Conservation (phyloP, 2,888 invertebrate genomes). For the Oasisia sp. region DNA sequence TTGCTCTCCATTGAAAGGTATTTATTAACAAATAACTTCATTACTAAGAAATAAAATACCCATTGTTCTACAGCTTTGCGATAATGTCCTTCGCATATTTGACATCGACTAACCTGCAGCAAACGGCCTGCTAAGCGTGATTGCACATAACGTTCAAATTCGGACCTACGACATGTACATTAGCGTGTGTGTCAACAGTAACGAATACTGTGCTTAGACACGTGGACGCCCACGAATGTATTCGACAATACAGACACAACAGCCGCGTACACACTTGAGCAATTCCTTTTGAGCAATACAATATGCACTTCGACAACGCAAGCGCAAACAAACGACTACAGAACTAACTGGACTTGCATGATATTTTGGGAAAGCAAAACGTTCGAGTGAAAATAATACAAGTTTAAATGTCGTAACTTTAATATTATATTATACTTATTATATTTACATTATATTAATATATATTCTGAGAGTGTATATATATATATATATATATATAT, state of each 20-base stretch:
- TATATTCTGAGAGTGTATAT: no score
- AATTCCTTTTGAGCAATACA: no score
- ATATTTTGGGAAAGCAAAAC: background rate
- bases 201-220: background rate
- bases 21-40: background rate
- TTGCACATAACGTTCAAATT: background rate
- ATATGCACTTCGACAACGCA: no score
- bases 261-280: background rate
- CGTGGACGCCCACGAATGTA: background rate
- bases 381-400: background rate
- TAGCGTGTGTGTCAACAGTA: background rate
- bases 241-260: background rate
- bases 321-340: no score
- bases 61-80: background rate
- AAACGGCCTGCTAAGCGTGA: background rate
- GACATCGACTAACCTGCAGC: background rate
- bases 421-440: background rate
- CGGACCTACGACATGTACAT: background rate
- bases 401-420: background rate
- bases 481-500: background rate
- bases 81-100: background rate
- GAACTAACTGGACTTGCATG: no score
- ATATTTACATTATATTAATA: background rate
- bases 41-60: background rate
- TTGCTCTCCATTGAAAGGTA: background rate